A percentile compares a stretch with the other conserved stretches of the same genome.
phyloP scores from a whole-genome alignment of 2,113 vertebrate species.

The Aplodontia rufa region DNA sequence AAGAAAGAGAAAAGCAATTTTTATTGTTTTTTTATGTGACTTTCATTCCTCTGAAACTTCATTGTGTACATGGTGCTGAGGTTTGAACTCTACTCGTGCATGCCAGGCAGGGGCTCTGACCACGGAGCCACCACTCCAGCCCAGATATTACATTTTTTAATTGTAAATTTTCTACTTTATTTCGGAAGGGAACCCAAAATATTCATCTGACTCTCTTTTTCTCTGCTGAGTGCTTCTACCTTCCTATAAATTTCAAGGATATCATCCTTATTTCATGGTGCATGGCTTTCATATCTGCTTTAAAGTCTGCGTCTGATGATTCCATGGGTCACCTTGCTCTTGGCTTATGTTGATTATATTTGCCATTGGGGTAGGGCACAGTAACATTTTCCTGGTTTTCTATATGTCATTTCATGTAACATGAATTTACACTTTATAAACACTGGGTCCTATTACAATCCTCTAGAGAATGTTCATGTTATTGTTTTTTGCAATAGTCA shows the following conservation, averaged over 20 bases:
- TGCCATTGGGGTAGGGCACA: not conserved
- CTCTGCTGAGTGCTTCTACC: not conserved
- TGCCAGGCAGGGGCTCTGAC: too few species aligned
- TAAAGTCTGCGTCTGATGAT: not conserved
- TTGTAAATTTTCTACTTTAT: not conserved
- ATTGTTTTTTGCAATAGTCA: not conserved
- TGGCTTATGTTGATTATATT: not conserved
- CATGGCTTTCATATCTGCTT: not conserved
- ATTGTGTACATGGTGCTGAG: too few species aligned
- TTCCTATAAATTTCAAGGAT: not conserved
- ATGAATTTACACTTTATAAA: not conserved
- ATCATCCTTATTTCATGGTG: not conserved
- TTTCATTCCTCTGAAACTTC: too few species aligned
- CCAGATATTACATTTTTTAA: too few species aligned
- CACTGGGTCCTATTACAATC: not conserved
- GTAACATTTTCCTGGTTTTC: not conserved
- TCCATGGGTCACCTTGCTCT: not conserved
- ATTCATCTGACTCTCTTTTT: not conserved
- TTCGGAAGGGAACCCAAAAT: not conserved
- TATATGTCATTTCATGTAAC: not conserved
- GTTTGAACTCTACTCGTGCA: too few species aligned
- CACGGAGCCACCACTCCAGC: too few species aligned
- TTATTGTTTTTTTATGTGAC: too few species aligned
- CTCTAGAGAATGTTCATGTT: not conserved
- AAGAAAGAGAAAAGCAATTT: too few species aligned